These are phyloP conservation scores for Eleginops maclovinus DNA, from an alignment of 2,113 vertebrate genomes.

Conservation along the genomic window DNA sequence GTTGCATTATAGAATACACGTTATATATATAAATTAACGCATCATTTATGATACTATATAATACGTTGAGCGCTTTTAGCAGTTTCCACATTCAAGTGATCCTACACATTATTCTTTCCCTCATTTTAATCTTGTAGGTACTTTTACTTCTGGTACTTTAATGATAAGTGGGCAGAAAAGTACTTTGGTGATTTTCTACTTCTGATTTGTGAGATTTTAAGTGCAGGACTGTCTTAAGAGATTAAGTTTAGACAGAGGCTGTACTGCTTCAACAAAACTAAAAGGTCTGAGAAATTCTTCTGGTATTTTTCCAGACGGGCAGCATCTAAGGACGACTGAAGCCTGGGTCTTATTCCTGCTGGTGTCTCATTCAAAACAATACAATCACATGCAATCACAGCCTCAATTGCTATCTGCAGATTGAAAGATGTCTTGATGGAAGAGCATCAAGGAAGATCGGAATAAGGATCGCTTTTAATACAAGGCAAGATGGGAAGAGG, in stretches of 20 bases:
- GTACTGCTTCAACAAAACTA: not conserved
- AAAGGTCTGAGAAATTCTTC: not conserved
- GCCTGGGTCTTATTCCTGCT: slow-evolving; percentile 35
- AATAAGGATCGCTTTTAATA: slow-evolving; percentile 61
- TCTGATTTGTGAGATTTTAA: not conserved
- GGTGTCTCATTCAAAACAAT: slow-evolving; percentile 62
- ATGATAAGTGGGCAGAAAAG: not conserved
- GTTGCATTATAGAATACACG: not conserved
- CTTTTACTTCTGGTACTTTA: not conserved
- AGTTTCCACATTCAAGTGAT: not conserved
- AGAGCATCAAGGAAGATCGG: slow-evolving; percentile 53
- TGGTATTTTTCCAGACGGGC: slow-evolving; percentile 21
- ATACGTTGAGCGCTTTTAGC: not conserved
- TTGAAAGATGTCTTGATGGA: slow-evolving; percentile 72
- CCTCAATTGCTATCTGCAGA: slow-evolving; percentile 61
- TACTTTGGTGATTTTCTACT: not conserved
- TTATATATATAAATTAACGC: no score
- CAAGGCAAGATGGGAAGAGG: slow-evolving; percentile 19
- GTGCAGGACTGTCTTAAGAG: not conserved
- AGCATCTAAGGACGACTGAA: slow-evolving; percentile 45
- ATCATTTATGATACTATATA: not conserved
- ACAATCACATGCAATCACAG: slow-evolving; percentile 72
- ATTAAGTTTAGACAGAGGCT: not conserved
- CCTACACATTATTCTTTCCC: not conserved
- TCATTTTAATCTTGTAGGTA: not conserved